A percentile compares a stretch with the other conserved stretches of the same genome.
Conservation (phyloP, 2,888 invertebrate species). For the Syrphus vitripennis region DNA sequence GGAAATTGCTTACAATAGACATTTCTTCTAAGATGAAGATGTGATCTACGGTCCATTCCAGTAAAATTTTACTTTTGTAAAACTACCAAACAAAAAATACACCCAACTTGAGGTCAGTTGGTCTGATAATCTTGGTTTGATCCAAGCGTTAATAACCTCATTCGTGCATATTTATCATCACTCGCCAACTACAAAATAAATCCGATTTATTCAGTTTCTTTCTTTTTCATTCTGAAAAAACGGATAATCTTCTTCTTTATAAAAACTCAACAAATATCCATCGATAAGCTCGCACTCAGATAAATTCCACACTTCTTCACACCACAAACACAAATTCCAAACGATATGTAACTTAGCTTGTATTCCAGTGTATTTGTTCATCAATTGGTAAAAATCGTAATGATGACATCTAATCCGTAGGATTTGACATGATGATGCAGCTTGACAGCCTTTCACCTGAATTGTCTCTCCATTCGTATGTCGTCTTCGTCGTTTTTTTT, state of each 20-base stretch:
- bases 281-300: not conserved
- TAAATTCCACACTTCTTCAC: not conserved
- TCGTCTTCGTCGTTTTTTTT: not conserved
- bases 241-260: not conserved
- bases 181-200: too few species aligned
- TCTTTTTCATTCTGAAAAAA: not conserved
- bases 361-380: not conserved
- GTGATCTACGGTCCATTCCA: too few species aligned
- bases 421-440: conserved; percentile 65
- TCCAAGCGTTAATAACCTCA: too few species aligned
- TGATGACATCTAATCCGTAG: conserved; percentile 70
- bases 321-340: not conserved
- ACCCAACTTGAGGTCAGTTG: too few species aligned
- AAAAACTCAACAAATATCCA: not conserved
- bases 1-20: too few species aligned
- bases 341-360: not conserved
- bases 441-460: conserved; percentile 62
- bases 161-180: too few species aligned
- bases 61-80: too few species aligned
- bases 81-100: too few species aligned
- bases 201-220: too few species aligned
- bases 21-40: too few species aligned
- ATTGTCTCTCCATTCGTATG: conserved; percentile 1
- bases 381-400: conserved; percentile 60
- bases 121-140: too few species aligned